Evolutionary conservation across 2,797 vertebrate species (phyloP), one percentile per base, ranked within the genome.

Genomic region (Morelia viridis): DNA sequence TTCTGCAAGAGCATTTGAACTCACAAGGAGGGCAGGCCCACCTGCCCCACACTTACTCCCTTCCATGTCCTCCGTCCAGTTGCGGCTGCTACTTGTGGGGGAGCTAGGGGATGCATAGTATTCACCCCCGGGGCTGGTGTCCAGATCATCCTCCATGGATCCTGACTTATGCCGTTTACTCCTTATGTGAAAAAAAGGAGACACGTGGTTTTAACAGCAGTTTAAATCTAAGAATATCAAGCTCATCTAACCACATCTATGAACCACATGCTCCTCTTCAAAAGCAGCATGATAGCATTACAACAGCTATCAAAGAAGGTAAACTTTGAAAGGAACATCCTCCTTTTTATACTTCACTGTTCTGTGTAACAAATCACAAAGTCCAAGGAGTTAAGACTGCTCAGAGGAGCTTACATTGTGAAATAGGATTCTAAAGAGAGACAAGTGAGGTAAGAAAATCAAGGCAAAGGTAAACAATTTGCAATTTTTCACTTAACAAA

Each of bases 41-140:
- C 10, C 2, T 11, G 53, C 11, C 1, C 2, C 35, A 71, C 50
- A 91, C 98, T 96, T 96, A 99, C 99, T 99, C 98, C 99, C 99
- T 98, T 99, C 99, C 98, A 99, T 98, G 96, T 99, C 99, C 93
- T 99, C 99, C 68, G 98, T 98, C 99, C 99, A 99, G 98, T 99
- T 99, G 94, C 99, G 98, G 96, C 98, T 99, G 97, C 98, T 99
- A 98, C 99, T 99, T 92, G 98, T 99, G 65, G 99, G 99, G 50
- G 99, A 99, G 93, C 98, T 98, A 68, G 99, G 99, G 60, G 99
- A 99, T 90, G 98, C 98, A 97, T 99, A 99, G 95, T 99, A 99
- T 94, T 99, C 99, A 76, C 98, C 99, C 68, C 98, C 98, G 0
- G 99, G 99, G 96, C 99, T 99, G 94, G 98, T 98, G 96, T 99